Percentiles rank a stretch among this genome's conserved stretches.
These are phyloP conservation scores for Pararge aegeria DNA, from an alignment of 1,140 invertebrate genomes.

Conservation along the genomic window DNA sequence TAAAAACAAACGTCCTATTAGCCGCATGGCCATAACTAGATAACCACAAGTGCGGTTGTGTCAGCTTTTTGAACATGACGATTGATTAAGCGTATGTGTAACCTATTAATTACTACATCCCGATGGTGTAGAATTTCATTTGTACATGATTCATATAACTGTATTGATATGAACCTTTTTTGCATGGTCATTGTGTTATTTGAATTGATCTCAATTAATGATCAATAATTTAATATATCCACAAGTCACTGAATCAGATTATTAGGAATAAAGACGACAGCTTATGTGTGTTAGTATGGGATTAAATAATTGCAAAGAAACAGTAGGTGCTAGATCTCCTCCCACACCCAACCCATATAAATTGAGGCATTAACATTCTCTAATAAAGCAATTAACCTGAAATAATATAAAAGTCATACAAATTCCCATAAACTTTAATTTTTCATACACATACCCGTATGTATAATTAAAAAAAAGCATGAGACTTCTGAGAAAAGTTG, in stretches of 20 bases:
- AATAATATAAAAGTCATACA: conserved; percentile 35
- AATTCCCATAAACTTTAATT: conserved; percentile 37
- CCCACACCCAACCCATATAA: conserved; percentile 28
- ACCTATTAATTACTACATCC: conserved; percentile 26
- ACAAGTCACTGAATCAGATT: conserved; percentile 1
- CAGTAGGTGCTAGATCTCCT: conserved; percentile 1
- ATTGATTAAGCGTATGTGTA: conserved; percentile 35
- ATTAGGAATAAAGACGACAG: not conserved
- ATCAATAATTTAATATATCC: conserved; percentile 16
- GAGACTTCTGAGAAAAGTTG: conserved; percentile 32
- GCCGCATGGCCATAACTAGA: not conserved
- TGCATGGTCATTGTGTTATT: conserved; percentile 9
- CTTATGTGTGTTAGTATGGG: not conserved
- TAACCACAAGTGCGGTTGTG: conserved; percentile 33
- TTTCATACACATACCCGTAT: conserved; percentile 25
- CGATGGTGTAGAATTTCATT: conserved; percentile 19
- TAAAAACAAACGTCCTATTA: conserved; percentile 6
- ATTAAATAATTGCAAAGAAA: not conserved
- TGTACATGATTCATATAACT: conserved; percentile 14
- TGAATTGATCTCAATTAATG: conserved; percentile 21
- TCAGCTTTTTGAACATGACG: conserved; percentile 40
- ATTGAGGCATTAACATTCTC: conserved; percentile 29
- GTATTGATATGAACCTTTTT: not conserved
- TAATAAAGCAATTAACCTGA: conserved; percentile 45
- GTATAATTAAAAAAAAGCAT: conserved; percentile 41